Base-by-base conservation (phyloP, 2,888 invertebrate genomes). In the Drosophila silvestris region DNA sequence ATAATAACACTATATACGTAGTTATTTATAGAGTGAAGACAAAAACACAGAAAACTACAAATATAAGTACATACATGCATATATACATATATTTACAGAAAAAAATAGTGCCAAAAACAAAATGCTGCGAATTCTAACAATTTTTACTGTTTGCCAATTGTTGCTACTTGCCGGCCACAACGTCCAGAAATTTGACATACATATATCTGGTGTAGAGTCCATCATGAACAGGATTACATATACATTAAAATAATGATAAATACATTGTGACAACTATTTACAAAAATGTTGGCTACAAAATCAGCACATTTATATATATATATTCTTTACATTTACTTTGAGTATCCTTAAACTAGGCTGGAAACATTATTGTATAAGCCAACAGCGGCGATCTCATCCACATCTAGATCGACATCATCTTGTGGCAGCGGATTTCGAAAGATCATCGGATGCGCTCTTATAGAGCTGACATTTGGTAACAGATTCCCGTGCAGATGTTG, bases 341-440 rank as follows among this genome's bases (percentile, higher is more conserved):
- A 37, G 28, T 16, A 32, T 58, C 47, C 26, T 58, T 50, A 86
- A 76, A 86, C 86, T 39, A 86, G 56, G 63, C 86, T 86, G 32
- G 86, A 86, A 22, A 86, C 87, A 64, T 86, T 86, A 61, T 90
- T 86, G 58, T 90, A 86, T 39, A 86, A 33, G 16, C 90, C 85
- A 16, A 85, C 66, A 30, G 70, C 69, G 1, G 84, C 61, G 19
- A 83, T 69, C 12, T 90, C 90, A 58, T 81, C 89, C 1, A 61
- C 66, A 19, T 81, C 79, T 5, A 78, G 51, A 16, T 81, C 78
- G 1, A 50, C 68, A 30, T 81, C 77, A 37, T 68, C 72, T 1
- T 64, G 63, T 12, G 73, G 57, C 4, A 68, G 52, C 6, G 63
- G 80, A 62, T 54, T 63, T 7, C 61, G 65, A 44, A n/a, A 75